Conservation (phyloP, 1,140 invertebrate species). For the Drosophila rhopaloa region DNA sequence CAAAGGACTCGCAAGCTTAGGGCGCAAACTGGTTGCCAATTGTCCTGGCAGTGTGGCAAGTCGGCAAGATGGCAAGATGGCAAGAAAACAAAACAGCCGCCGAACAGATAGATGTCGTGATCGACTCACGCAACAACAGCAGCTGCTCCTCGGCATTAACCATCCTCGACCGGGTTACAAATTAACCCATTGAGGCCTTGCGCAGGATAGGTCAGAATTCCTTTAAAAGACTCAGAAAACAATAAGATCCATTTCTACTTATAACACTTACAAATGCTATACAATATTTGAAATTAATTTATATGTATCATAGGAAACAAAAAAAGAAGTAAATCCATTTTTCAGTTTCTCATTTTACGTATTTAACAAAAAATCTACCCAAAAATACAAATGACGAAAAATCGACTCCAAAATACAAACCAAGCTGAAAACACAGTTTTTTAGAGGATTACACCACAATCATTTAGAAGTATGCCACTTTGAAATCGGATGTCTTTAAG, state of each 20-base stretch:
- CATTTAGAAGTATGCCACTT: too few species aligned
- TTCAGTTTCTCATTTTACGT: too few species aligned
- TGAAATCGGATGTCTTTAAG: too few species aligned
- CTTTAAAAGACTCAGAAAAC: neutral
- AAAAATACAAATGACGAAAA: too few species aligned
- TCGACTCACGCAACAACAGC: constrained; percentile 42
- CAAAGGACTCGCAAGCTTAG: constrained; percentile 76
- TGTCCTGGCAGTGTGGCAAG: constrained; percentile 43
- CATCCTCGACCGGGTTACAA: constrained; percentile 30
- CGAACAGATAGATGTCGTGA: constrained; percentile 63
- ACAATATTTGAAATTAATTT: too few species aligned
- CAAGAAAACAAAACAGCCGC: constrained; percentile 39
- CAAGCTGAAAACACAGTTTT: too few species aligned
- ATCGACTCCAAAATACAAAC: too few species aligned
- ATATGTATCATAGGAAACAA: too few species aligned
- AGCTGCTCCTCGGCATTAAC: constrained; percentile 40
- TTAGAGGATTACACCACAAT: too few species aligned
- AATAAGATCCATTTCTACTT: neutral
- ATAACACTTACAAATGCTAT: too few species aligned
- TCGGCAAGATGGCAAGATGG: constrained; percentile 37
- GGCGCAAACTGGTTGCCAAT: constrained; percentile 76
- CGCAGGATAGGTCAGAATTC: neutral
- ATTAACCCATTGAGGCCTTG: constrained; percentile 35
- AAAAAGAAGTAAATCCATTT: too few species aligned
- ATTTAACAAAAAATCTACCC: too few species aligned